phyloP scores from a whole-genome alignment of 2,888 invertebrate genomes.

The Euspilapteryx auroguttella region DNA sequence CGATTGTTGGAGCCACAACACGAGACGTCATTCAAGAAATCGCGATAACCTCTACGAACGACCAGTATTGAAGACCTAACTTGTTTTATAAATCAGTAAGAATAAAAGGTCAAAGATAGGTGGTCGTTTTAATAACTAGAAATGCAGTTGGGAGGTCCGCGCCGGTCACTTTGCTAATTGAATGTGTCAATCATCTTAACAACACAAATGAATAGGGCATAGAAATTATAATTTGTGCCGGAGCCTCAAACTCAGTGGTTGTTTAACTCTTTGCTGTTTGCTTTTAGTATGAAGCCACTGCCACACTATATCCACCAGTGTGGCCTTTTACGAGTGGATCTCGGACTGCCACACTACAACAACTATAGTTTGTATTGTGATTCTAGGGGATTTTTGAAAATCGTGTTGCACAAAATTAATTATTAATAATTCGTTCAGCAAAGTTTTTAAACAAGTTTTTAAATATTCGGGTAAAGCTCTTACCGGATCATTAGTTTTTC shows the following conservation, averaged over 20 bases:
- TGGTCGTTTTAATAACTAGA: constrained; percentile 31
- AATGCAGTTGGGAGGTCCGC: constrained; percentile 57
- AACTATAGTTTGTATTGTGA: no score
- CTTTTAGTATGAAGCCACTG: not conserved
- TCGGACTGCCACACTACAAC: no score
- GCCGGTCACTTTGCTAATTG: constrained; percentile 71
- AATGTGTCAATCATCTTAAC: constrained; percentile 81
- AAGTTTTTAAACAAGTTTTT: no score
- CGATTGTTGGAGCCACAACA: constrained; percentile 44
- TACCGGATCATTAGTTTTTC: no score
- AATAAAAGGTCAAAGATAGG: constrained; percentile 10
- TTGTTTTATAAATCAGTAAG: no score
- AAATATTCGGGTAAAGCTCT: no score
- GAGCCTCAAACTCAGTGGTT: not conserved
- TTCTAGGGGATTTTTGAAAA: no score
- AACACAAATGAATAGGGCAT: constrained; percentile 64
- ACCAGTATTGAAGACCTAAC: no score
- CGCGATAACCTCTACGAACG: constrained; percentile 30
- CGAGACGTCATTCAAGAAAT: constrained; percentile 50
- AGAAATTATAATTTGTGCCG: constrained; percentile 8
- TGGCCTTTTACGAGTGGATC: no score
- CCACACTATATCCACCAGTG: no score
- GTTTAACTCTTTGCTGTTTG: not conserved
- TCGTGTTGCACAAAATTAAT: no score
- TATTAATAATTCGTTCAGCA: no score